These are phyloP conservation scores for Cygnus buccinator DNA, from an alignment of 2,113 vertebrate species.

Conservation along the genomic window DNA sequence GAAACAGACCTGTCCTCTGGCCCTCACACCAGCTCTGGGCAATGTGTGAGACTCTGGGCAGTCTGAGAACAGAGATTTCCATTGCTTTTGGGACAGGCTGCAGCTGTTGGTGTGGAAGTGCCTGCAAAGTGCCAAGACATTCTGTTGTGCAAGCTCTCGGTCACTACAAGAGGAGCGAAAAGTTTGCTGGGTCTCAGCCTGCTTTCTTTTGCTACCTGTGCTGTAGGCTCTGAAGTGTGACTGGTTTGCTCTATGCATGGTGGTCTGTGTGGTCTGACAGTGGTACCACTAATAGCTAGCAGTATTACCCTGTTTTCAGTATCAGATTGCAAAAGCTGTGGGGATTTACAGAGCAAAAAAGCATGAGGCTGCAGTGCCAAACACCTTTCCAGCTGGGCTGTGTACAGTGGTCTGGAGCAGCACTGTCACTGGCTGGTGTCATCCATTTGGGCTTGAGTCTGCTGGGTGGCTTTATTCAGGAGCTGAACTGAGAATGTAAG, in stretches of 20 bases:
- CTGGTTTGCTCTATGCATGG: not conserved
- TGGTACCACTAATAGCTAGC: not conserved
- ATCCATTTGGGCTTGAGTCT: not conserved
- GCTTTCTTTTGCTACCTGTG: not conserved
- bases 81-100: not conserved
- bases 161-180: not conserved
- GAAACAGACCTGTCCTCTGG: not conserved
- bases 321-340: fast-evolving
- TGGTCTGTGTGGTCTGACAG: not conserved
- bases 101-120: not conserved
- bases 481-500: not conserved
- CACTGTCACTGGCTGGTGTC: not conserved
- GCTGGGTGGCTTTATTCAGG: not conserved
- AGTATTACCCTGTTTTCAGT: not conserved
- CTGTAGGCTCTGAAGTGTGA: not conserved
- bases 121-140: not conserved
- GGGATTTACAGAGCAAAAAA: not conserved
- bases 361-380: not conserved
- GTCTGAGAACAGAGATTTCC: not conserved
- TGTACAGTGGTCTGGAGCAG: not conserved
- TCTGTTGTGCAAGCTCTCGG: not conserved
- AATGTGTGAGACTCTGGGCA: not conserved
- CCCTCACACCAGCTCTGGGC: not conserved
- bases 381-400: not conserved
- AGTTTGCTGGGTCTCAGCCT: not conserved